Base-by-base conservation (phyloP, 2,797 vertebrate species). In the Malacoraja senta region DNA sequence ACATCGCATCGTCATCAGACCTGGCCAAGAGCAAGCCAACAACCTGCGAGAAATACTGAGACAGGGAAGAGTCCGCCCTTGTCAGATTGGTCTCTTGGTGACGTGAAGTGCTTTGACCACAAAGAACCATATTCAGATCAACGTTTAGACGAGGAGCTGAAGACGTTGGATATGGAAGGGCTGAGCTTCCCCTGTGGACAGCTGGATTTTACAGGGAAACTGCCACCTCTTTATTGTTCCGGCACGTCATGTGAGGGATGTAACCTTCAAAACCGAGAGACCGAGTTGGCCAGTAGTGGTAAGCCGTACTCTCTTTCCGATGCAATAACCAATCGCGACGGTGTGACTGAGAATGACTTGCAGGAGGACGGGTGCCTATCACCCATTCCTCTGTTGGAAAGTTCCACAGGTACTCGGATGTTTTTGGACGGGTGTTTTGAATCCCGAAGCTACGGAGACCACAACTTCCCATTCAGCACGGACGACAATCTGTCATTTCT, bases 351-450 rank as follows among this genome's bases (percentile, higher is more conserved):
- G 12, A 74, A 68, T 7, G 84, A 72, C 29, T 10, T 24, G 8
- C 90, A 13, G 17, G 90, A 53, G 38, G 53, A 92, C 9, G 38
- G 71, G 13, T 44, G 90, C 29, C 71, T n/a, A 4, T 74, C 90
- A 71, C 58, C 72, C 71, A 17, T 92, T 44, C 71, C 26, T n/a
- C 71, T 0, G 17, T 17, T 8, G 61, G 17, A 76, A 29, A 29
- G 26, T 2, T 68, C 84, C 68, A 8, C 2, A 1, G 9, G n/a
- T 32, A 24, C n/a, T 88, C 61, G 15, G 7, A 19, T 32, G 63
- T 88, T 88, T 88, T 92, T 74, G 38, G 90, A 74, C 44, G 68
- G 68, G 2, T 91, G 68, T 68, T 76, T 92, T 92, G 38, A 58
- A 68, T 17, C 84, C 35, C 13, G 21, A 21, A 17, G 90, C 90